Percentiles rank a stretch among this genome's conserved stretches.
Conservation (phyloP, 2,113 vertebrate genomes). For the Campylorhamphus procurvoides region DNA sequence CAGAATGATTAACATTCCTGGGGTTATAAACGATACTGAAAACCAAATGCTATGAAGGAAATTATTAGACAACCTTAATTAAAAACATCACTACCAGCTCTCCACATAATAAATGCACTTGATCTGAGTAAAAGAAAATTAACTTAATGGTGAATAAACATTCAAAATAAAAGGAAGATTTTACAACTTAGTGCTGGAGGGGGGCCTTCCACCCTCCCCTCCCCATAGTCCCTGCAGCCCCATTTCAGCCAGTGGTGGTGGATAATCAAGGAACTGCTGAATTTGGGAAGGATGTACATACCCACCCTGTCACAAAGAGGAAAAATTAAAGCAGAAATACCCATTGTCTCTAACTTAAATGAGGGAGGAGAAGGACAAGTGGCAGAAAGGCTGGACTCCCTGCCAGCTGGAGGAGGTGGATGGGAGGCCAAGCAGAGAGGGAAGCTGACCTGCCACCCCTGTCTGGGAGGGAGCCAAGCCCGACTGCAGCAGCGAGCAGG, state of each 20-base stretch:
- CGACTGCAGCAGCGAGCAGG: not conserved
- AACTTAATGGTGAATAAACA: not conserved
- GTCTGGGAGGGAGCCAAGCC: not conserved
- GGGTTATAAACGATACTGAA: not conserved
- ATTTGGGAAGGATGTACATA: not conserved
- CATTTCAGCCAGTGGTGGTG: not conserved
- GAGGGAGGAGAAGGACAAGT: not conserved
- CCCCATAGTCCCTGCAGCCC: fast-evolving
- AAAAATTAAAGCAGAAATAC: not conserved
- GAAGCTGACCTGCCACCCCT: not conserved
- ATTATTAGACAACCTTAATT: constrained; percentile 24
- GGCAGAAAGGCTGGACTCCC: not conserved
- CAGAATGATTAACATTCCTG: not conserved
- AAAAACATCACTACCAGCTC: not conserved
- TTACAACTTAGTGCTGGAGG: not conserved
- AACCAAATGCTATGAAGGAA: constrained; percentile 11
- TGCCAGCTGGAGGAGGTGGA: not conserved
- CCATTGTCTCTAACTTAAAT: not conserved
- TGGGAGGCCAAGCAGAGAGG: not conserved
- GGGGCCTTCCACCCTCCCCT: not conserved
- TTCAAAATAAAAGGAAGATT: not conserved
- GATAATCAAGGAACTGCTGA: not conserved
- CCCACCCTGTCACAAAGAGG: not conserved
- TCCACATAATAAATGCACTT: not conserved
- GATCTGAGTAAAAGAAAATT: not conserved